These are phyloP conservation scores for Tuberolachnus salignus DNA, from an alignment of 2,888 invertebrate species.

Conservation along the genomic window DNA sequence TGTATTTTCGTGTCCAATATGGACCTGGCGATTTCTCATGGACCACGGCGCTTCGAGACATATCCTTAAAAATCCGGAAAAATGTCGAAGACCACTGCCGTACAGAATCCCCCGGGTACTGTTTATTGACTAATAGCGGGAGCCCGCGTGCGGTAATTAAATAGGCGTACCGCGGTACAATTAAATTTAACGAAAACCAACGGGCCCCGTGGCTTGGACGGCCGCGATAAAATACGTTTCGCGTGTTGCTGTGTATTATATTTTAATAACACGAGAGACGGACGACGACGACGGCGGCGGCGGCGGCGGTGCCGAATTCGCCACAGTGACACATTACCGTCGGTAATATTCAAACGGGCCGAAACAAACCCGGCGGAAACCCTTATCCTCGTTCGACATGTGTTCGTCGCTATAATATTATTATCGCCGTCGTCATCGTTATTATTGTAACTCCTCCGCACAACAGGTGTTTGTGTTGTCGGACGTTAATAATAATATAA, in stretches of 20 bases:
- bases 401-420: background rate
- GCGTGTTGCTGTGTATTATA: too few relatives aligned
- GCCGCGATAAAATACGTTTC: too few relatives aligned
- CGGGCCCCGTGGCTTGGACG: background rate
- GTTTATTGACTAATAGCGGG: too few relatives aligned
- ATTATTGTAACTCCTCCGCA: background rate
- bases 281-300: background rate
- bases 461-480: constrained; percentile 38
- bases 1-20: too few relatives aligned
- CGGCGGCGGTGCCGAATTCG: background rate
- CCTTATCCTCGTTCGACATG: constrained; percentile 4
- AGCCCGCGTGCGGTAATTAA: too few relatives aligned
- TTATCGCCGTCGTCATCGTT: too few relatives aligned
- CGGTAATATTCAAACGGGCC: constrained; percentile 23
- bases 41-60: too few relatives aligned
- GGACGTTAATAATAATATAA: constrained; percentile 4
- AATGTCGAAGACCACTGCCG: too few relatives aligned
- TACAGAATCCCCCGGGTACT: too few relatives aligned
- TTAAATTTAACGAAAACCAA: constrained; percentile 4
- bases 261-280: background rate
- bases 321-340: background rate
- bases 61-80: too few relatives aligned
- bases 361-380: constrained; percentile 43
- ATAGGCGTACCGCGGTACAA: too few relatives aligned
- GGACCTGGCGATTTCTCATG: too few relatives aligned